Evolutionary conservation across 1,140 invertebrate species (phyloP).

Genomic region (Aphaenogaster floridana): DNA sequence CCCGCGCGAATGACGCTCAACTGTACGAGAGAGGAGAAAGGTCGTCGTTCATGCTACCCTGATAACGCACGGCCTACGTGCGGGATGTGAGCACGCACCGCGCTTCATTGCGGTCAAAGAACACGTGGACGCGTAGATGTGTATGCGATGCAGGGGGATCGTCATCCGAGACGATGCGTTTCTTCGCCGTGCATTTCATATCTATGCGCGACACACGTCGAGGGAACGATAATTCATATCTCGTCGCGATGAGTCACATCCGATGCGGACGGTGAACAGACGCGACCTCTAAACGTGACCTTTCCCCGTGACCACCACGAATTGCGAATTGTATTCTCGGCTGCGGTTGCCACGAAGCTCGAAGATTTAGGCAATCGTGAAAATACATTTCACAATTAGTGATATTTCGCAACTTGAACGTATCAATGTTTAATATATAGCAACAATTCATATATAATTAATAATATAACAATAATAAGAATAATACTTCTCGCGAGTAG

Average conservation of each 20-base stretch:
- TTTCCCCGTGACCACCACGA: neutral
- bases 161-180: neutral
- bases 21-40: conserved; percentile 82
- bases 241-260: neutral
- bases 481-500: neutral
- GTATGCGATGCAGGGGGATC: neutral
- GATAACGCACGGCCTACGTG: conserved; percentile 75
- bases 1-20: conserved; percentile 85
- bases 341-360: neutral
- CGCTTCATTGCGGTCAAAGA: conserved; percentile 60
- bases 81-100: conserved; percentile 81
- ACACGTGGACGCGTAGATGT: conserved; percentile 37
- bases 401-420: neutral
- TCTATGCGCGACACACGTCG: neutral
- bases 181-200: too few relatives aligned
- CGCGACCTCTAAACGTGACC: neutral
- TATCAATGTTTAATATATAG: neutral
- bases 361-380: neutral
- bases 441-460: neutral
- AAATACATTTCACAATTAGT: conserved; percentile 1
- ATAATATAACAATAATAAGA: neutral
- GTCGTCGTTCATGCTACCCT: conserved; percentile 66
- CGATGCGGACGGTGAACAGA: neutral
- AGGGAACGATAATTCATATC: neutral
- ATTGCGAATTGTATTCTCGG: neutral